phyloP scores from a whole-genome alignment of 2,797 vertebrate species.

The Spinus pinus region DNA sequence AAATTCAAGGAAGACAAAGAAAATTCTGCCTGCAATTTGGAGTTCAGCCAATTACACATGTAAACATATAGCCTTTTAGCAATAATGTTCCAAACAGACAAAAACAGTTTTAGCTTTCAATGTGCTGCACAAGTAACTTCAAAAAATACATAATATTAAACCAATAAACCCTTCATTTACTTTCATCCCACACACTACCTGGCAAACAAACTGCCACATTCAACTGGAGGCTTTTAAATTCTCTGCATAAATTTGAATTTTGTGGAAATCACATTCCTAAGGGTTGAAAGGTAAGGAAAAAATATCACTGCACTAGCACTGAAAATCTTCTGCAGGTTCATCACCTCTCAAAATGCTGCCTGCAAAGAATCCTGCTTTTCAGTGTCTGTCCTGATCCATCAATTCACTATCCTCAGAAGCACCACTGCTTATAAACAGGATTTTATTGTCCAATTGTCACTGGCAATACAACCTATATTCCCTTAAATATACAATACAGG shows the following conservation, averaged over 20 bases:
- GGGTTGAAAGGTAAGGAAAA: background rate
- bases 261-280: background rate
- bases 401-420: background rate
- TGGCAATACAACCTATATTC: background rate
- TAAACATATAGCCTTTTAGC: slow-evolving; percentile 9
- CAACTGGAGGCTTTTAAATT: background rate
- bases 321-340: background rate
- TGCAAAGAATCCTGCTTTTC: background rate
- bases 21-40: background rate
- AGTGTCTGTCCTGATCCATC: background rate
- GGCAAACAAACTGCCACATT: background rate
- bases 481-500: background rate
- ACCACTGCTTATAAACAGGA: background rate
- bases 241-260: background rate
- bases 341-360: background rate
- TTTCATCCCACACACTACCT: background rate
- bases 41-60: slow-evolving; percentile 2
- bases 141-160: background rate
- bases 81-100: slow-evolving; percentile 62
- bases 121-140: background rate
- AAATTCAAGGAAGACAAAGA: slow-evolving; percentile 21
- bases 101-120: background rate
- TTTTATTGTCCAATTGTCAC: background rate
- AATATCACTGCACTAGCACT: background rate
- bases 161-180: background rate